These are phyloP conservation scores for Umimayanthus kanabou DNA, from an alignment of 92 coral and sea anemone genomes.

Conservation along the genomic window DNA sequence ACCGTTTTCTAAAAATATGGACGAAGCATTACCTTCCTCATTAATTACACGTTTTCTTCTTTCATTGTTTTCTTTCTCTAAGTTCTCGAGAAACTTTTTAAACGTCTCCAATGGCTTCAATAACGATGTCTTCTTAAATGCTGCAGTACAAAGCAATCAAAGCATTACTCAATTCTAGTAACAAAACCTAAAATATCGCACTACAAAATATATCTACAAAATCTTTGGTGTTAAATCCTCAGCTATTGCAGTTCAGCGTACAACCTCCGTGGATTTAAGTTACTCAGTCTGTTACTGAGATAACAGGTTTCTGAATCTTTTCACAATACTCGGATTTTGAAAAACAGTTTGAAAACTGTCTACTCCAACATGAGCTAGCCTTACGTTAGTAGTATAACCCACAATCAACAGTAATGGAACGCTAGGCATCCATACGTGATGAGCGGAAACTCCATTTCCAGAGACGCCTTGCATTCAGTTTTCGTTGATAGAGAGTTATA, in stretches of 20 bases:
- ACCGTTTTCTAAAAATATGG: neutral
- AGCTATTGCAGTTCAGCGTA: neutral
- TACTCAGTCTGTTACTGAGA: too few species aligned
- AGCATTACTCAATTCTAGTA: neutral
- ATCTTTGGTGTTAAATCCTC: neutral
- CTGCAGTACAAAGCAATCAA: slow-evolving; percentile 45
- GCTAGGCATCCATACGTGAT: too few species aligned
- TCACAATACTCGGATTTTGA: too few species aligned
- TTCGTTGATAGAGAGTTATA: too few species aligned
- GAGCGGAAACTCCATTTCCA: too few species aligned
- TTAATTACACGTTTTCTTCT: slow-evolving; percentile 59
- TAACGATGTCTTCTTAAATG: slow-evolving; percentile 74
- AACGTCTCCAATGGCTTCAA: slow-evolving; percentile 65
- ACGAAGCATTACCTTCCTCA: slow-evolving; percentile 61
- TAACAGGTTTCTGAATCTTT: too few species aligned
- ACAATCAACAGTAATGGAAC: too few species aligned
- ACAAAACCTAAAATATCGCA: neutral
- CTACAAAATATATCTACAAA: neutral
- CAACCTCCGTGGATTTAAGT: neutral
- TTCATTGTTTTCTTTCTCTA: slow-evolving; percentile 70
- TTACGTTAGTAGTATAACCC: too few species aligned
- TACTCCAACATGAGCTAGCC: too few species aligned
- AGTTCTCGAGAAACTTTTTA: slow-evolving; percentile 58
- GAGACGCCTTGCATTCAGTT: too few species aligned
- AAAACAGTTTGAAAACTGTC: too few species aligned